Evolutionary conservation across 2,797 vertebrate genomes (phyloP).

Genomic region (Rousettus madagascariensis): DNA sequence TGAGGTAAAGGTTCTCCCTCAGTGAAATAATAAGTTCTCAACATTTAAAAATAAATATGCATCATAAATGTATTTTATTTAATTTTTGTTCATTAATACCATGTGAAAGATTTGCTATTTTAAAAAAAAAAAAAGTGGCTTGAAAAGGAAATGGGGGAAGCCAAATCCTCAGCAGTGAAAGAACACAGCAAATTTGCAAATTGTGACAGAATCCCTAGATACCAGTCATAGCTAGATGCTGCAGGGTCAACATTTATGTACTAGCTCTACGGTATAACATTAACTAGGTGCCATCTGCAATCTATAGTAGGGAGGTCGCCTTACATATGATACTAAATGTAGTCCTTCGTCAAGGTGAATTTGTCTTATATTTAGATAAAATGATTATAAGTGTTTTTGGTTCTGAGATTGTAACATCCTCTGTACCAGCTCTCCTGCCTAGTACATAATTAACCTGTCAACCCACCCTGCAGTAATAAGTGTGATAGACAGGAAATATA

Average conservation of each 20-base stretch:
- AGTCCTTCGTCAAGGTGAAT: constrained; percentile 83
- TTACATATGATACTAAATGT: constrained; percentile 77
- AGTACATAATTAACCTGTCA: constrained; percentile 88
- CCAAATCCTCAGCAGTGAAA: not conserved
- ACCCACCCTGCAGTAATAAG: constrained; percentile 85
- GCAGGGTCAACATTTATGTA: not conserved
- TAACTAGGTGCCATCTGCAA: not conserved
- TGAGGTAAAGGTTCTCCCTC: not conserved
- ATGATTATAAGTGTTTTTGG: constrained; percentile 86
- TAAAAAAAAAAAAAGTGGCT: not conserved
- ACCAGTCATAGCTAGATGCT: not conserved
- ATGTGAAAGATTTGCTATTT: not conserved
- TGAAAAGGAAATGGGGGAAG: not conserved
- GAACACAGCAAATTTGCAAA: not conserved
- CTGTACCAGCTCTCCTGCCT: constrained; percentile 84
- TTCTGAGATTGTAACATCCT: constrained; percentile 85
- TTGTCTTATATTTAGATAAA: constrained; percentile 84
- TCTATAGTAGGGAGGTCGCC: not conserved
- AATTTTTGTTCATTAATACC: not conserved
- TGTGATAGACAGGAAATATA: constrained; percentile 85
- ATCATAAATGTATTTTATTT: not conserved
- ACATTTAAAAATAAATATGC: not conserved
- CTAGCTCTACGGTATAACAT: not conserved
- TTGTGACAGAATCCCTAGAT: not conserved
- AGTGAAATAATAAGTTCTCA: not conserved